These are phyloP conservation scores for Centruroides sculpturatus DNA, from an alignment of 1,140 invertebrate genomes.

Conservation along the genomic window DNA sequence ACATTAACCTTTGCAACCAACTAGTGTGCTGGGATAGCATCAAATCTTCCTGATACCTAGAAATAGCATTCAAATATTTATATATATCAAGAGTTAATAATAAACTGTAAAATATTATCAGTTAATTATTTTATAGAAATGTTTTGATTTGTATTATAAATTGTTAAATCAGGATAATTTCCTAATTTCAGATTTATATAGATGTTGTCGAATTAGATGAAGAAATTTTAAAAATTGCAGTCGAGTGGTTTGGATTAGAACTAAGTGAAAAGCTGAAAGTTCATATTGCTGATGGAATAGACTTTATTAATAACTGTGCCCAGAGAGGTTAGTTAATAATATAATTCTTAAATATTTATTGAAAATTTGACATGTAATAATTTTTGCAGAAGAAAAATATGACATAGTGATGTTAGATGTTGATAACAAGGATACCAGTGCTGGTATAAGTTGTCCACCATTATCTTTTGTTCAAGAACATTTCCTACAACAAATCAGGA, in stretches of 20 bases:
- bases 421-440: constrained; percentile 64
- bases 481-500: constrained; percentile 36
- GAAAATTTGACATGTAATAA: not conserved
- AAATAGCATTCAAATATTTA: no score
- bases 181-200: constrained; percentile 28
- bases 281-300: constrained; percentile 63
- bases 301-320: constrained; percentile 46
- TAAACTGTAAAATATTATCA: no score
- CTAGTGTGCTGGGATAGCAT: no score
- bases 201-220: constrained; percentile 75
- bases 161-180: no score
- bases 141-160: no score
- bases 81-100: no score
- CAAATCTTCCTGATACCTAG: no score
- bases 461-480: constrained; percentile 52
- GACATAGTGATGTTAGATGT: constrained; percentile 73
- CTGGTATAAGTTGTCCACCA: constrained; percentile 80
- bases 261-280: constrained; percentile 55
- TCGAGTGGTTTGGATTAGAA: constrained; percentile 61
- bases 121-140: no score
- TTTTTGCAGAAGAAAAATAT: constrained; percentile 41
- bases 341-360: not conserved
- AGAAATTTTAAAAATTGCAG: constrained; percentile 63
- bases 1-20: no score
- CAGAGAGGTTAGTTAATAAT: constrained; percentile 29